These are phyloP conservation scores for Silurus asotus DNA, from an alignment of 2,113 vertebrate species.

Conservation along the genomic window DNA sequence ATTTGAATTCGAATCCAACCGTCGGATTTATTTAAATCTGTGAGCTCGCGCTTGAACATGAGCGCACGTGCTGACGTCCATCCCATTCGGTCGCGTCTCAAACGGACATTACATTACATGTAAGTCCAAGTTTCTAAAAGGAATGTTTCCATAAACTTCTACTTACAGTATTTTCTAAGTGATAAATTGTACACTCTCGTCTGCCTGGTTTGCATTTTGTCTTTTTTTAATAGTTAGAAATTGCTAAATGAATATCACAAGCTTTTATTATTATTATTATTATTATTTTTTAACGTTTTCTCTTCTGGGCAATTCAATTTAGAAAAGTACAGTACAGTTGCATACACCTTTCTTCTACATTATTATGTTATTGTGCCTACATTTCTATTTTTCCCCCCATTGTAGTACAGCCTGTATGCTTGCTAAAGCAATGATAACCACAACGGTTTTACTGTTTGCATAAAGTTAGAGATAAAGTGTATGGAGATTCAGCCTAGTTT, in stretches of 20 bases:
- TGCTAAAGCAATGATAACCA: background rate
- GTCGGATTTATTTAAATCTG: background rate
- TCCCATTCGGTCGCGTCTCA: slow-evolving; percentile 25
- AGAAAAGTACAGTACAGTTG: background rate
- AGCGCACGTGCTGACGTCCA: slow-evolving; percentile 61
- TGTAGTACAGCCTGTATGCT: background rate
- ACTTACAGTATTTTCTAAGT: background rate
- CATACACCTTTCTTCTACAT: no score
- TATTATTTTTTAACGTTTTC: background rate
- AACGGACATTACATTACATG: slow-evolving; percentile 47
- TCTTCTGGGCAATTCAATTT: background rate
- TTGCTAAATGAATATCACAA: background rate
- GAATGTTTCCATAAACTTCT: background rate
- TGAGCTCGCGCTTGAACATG: slow-evolving; percentile 45
- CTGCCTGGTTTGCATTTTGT: background rate
- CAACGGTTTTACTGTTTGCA: background rate
- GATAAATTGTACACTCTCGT: background rate
- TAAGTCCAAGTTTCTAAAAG: slow-evolving; percentile 4
- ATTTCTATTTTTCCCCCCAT: no score
- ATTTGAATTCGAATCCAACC: slow-evolving; percentile 27
- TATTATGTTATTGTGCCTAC: no score
- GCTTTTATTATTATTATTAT: no score
- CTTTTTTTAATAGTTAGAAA: background rate
- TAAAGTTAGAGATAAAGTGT: background rate
- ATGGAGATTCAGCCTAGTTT: background rate